Percentiles rank a stretch among this genome's conserved stretches.
Evolutionary conservation across 2,888 invertebrate species (phyloP).

Genomic region (Mongoloraphidia duomilia): DNA sequence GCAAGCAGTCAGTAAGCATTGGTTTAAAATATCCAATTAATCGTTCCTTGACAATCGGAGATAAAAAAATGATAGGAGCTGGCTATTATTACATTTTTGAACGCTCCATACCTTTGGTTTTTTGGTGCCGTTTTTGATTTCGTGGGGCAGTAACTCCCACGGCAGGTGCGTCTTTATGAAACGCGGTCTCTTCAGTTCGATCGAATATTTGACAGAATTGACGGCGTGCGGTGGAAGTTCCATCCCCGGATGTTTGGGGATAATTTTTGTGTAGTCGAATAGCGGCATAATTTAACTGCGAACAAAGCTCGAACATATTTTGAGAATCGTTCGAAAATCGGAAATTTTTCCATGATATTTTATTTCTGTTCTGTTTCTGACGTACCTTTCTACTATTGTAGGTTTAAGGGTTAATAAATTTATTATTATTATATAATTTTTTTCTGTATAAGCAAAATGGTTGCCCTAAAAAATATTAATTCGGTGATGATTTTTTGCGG

Average conservation of each 20-base stretch:
- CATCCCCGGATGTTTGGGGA: conserved; percentile 18
- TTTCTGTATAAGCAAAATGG: no score
- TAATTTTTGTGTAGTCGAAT: conserved; percentile 27
- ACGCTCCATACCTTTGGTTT: conserved; percentile 23
- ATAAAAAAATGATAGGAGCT: no score
- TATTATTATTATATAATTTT: no score
- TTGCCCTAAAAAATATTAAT: no score
- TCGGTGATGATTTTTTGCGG: neutral
- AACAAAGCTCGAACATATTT: conserved; percentile 6
- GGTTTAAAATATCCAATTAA: no score
- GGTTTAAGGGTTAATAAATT: no score
- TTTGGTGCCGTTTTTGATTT: conserved; percentile 26
- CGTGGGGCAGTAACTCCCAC: conserved; percentile 39
- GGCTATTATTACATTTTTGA: neutral
- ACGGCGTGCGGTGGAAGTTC: conserved; percentile 18
- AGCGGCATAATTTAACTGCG: conserved; percentile 26
- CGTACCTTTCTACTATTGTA: no score
- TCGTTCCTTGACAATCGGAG: no score
- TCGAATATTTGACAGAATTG: conserved; percentile 19
- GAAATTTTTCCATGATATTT: neutral
- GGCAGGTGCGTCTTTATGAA: conserved; percentile 53
- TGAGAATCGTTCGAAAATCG: neutral
- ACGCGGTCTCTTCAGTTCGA: conserved; percentile 33
- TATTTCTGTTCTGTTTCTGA: neutral
- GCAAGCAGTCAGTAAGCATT: no score